Evolutionary conservation across 1,140 invertebrate genomes (phyloP), one percentile per base, ranked within the genome.

Genomic region (Drosophila funebris): DNA sequence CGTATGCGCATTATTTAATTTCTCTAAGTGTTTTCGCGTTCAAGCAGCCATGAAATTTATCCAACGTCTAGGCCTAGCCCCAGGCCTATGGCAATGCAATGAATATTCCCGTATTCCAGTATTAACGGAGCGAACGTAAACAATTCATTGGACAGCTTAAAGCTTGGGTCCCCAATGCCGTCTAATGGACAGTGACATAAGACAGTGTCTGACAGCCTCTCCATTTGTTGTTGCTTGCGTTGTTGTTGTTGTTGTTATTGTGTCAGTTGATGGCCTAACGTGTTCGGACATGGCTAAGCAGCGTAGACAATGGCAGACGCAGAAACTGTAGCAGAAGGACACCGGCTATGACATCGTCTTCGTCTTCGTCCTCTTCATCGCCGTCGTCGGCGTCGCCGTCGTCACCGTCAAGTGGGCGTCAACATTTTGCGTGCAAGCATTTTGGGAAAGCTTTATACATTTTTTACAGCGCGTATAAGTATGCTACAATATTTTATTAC

Each of bases 1-100:
- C 83, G 78, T 83, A 83, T 88, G 79, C 83, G 78, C 76, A 73
- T 73, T 88, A 88, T 83, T 83, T 89, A 76, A 88, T 88, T 88
- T 88, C 56, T 76, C 76, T 79, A 79, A 88, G 83, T 88, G 83
- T 79, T 85, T 61, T 71, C 36, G 78, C 69, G 52, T 33, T 13
- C 67, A 80, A 77, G 48, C 31, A 58, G 63, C 64, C 79, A 75
- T 83, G 72, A 78, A 83, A 72, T 64, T 43, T 64, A 67, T 67
- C 44, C 57, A 69, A 46, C 56, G 14, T 37, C 52, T 50, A 53
- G 37, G 46, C 13, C 29, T 27, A 36, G 29, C 18, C 29, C 50
- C 24, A 53, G 53, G 41, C 33, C 33, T 33, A 36, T 44, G 9
- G 20, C 69, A 46, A 60, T 67, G 53, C 52, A 57, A 72, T 72